Percentiles rank a stretch among this genome's conserved stretches.
Conservation (phyloP, 2,113 vertebrate species). For the Laticauda colubrina region DNA sequence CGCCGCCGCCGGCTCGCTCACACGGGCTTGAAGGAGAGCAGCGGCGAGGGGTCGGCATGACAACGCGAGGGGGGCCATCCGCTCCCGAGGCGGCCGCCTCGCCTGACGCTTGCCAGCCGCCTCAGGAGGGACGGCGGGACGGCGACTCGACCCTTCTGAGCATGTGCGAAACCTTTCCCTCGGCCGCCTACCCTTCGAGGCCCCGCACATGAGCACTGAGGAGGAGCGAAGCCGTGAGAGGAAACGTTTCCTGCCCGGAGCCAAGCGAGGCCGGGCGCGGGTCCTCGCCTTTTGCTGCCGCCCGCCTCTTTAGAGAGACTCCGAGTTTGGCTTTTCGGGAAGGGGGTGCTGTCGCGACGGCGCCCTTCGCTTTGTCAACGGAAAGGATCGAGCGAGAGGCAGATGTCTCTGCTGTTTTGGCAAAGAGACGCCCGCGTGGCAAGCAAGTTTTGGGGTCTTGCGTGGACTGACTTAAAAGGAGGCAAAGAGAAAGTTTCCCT, state of each 20-base stretch:
- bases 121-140: background rate
- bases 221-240: background rate
- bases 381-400: background rate
- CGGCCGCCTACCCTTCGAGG: background rate
- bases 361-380: background rate
- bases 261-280: background rate
- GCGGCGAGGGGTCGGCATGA: conserved; percentile 9
- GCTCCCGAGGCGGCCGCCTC: background rate
- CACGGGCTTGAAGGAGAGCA: background rate
- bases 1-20: background rate
- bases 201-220: conserved; percentile 2
- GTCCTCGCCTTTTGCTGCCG: background rate
- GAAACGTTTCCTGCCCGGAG: background rate
- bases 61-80: background rate
- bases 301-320: background rate
- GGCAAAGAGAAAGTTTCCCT: background rate
- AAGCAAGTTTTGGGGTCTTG: background rate
- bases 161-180: conserved; percentile 2
- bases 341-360: background rate
- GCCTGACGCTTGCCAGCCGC: conserved; percentile 1
- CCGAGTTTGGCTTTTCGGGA: background rate
- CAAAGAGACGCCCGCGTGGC: background rate
- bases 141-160: background rate
- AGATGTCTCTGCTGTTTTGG: background rate
- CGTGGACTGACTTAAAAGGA: background rate